These are phyloP conservation scores for Apteryx mantelli DNA, from an alignment of 2,113 vertebrate genomes.

Conservation along the genomic window DNA sequence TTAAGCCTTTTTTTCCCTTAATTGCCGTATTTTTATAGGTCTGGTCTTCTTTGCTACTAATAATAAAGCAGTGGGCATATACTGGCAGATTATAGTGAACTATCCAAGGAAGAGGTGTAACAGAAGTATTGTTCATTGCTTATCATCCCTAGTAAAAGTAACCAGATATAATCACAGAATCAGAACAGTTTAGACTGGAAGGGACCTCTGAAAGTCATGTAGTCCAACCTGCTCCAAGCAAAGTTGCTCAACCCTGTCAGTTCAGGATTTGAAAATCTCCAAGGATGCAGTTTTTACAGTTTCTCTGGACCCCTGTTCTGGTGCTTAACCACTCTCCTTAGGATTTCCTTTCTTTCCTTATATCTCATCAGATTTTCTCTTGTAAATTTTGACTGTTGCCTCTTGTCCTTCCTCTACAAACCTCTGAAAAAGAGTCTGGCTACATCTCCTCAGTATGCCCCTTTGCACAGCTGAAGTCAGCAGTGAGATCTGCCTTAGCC, in stretches of 20 bases:
- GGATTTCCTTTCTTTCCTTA: no score
- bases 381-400: no score
- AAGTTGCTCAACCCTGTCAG: not conserved
- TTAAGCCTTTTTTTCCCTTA: not conserved
- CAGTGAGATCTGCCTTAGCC: no score
- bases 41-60: not conserved
- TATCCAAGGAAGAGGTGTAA: not conserved
- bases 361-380: no score
- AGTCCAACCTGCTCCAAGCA: not conserved
- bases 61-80: not conserved
- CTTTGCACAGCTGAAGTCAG: no score
- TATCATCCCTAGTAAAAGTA: not conserved
- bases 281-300: not conserved
- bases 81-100: not conserved
- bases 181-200: not conserved
- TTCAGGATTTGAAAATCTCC: not conserved
- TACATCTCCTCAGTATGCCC: no score
- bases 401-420: no score
- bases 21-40: not conserved
- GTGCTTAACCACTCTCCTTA: not conserved
- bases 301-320: not conserved
- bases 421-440: no score
- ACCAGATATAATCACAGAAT: not conserved
- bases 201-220: not conserved
- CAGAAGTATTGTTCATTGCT: not conserved